A percentile compares a stretch with the other conserved stretches of the same genome.
These are phyloP conservation scores for Leptinotarsa juncta DNA, from an alignment of 2,888 invertebrate species.

Conservation along the genomic window DNA sequence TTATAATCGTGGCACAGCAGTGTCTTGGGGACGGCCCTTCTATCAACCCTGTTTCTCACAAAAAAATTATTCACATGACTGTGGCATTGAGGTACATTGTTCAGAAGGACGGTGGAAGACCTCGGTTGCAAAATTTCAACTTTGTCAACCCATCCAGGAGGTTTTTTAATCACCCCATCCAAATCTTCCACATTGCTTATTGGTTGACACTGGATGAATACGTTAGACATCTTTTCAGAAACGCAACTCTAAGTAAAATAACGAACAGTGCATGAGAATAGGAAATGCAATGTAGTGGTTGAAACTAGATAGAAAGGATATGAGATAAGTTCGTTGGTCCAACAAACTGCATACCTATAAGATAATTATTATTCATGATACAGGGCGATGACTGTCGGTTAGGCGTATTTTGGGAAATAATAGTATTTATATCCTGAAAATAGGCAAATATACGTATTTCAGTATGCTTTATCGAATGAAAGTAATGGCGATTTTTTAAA, in stretches of 20 bases:
- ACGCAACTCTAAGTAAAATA: neutral
- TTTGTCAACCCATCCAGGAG: conserved; percentile 67
- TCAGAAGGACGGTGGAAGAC: conserved; percentile 52
- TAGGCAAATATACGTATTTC: no score
- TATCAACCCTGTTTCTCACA: conserved; percentile 60
- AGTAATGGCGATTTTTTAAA: no score
- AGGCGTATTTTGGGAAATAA: no score
- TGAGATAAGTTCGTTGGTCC: neutral
- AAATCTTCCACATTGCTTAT: conserved; percentile 68
- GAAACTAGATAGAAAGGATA: neutral
- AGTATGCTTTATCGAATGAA: no score
- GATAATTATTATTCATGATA: neutral
- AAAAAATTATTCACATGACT: conserved; percentile 47
- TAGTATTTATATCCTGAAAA: no score
- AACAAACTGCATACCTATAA: neutral
- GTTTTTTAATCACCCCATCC: conserved; percentile 66
- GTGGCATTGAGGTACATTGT: conserved; percentile 56
- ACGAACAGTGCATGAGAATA: neutral
- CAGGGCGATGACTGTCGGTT: no score
- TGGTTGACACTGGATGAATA: conserved; percentile 61
- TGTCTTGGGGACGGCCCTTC: conserved; percentile 74
- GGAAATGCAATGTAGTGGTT: neutral
- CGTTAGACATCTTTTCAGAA: conserved; percentile 48
- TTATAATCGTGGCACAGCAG: conserved; percentile 96
- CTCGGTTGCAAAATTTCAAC: conserved; percentile 49